These are phyloP conservation scores for Columba livia DNA, from an alignment of 2,113 vertebrate species.

Conservation along the genomic window DNA sequence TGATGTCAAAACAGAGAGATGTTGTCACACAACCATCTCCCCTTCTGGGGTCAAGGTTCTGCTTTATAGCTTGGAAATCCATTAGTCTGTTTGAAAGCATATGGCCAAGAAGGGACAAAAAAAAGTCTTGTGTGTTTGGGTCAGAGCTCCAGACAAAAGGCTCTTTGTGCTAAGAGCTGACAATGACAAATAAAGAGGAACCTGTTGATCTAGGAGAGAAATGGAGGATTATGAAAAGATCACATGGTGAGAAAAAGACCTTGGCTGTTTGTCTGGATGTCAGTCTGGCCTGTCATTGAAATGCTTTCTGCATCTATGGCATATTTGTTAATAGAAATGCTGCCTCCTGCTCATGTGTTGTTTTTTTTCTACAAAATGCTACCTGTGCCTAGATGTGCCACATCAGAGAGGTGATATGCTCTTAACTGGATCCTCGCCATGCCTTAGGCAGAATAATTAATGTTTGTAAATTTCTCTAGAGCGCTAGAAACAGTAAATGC, in stretches of 20 bases:
- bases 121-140: not conserved
- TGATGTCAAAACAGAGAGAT: not conserved
- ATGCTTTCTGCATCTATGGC: not conserved
- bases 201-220: constrained; percentile 40
- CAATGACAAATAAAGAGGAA: constrained; percentile 47
- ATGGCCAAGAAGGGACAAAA: not conserved
- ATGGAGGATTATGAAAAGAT: not conserved
- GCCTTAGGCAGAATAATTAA: not conserved
- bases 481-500: not conserved
- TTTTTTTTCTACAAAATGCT: not conserved
- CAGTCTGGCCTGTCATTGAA: not conserved
- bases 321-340: not conserved
- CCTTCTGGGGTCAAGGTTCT: constrained; percentile 10
- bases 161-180: constrained; percentile 35
- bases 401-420: not conserved
- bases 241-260: not conserved
- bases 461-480: not conserved
- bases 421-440: not conserved
- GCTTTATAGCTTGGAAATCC: constrained; percentile 4
- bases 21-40: constrained; percentile 10
- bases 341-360: not conserved
- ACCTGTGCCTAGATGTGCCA: not conserved
- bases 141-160: constrained; percentile 38
- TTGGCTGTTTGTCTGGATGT: not conserved
- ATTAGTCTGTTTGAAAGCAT: not conserved